Conservation (phyloP, 2,797 vertebrate genomes). For the Psittacula echo region DNA sequence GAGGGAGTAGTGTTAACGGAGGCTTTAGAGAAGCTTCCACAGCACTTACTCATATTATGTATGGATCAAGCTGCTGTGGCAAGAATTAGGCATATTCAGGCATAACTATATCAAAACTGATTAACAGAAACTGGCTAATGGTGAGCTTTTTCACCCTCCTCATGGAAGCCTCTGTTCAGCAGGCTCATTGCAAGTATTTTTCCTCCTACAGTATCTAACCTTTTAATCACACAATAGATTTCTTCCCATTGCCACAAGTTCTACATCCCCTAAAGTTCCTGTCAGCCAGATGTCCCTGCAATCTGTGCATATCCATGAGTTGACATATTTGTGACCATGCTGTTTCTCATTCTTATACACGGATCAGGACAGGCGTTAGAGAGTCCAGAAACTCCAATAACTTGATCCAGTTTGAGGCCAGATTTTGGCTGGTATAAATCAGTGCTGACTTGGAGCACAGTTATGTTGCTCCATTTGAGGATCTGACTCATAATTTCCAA, state of each 20-base stretch:
- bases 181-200: slow-evolving; percentile 43
- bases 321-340: slow-evolving; percentile 41
- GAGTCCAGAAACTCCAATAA: slow-evolving; percentile 17
- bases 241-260: slow-evolving; percentile 42
- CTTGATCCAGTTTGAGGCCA: slow-evolving; percentile 33
- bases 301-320: slow-evolving; percentile 67
- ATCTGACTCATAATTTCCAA: slow-evolving; percentile 41
- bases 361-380: not conserved
- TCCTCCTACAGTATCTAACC: slow-evolving; percentile 63
- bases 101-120: slow-evolving; percentile 67
- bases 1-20: not conserved
- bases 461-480: slow-evolving; percentile 24
- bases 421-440: slow-evolving; percentile 42
- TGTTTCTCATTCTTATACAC: slow-evolving; percentile 11
- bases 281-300: slow-evolving; percentile 75
- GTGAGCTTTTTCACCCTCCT: slow-evolving; percentile 26
- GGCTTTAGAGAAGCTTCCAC: not conserved
- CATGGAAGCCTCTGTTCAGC: slow-evolving; percentile 29
- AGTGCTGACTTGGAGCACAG: slow-evolving; percentile 20
- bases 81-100: slow-evolving; percentile 38
- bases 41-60: not conserved
- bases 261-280: slow-evolving; percentile 36
- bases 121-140: slow-evolving; percentile 62
- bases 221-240: slow-evolving; percentile 68
- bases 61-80: slow-evolving; percentile 7